Percentiles rank a stretch among this genome's conserved stretches.
These are phyloP conservation scores for Gryon sp. DNA, from an alignment of 1,140 invertebrate genomes.

Conservation along the genomic window DNA sequence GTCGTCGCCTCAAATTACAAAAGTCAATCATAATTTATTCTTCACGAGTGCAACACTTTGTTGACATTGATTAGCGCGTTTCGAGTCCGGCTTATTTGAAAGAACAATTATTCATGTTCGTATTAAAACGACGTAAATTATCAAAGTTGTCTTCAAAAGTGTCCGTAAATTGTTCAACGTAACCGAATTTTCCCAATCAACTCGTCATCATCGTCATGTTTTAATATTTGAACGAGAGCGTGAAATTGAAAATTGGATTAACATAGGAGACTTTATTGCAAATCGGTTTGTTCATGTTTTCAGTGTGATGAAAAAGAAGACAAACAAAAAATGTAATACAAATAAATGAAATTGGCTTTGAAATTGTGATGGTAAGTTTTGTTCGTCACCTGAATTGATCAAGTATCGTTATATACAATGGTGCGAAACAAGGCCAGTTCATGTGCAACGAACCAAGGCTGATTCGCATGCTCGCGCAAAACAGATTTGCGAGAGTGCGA, in stretches of 20 bases:
- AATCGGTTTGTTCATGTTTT: no score
- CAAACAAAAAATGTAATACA: no score
- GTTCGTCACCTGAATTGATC: conserved; percentile 34
- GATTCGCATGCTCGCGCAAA: conserved; percentile 54
- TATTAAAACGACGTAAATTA: background rate
- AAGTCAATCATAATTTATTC: conserved; percentile 45
- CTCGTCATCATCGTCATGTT: no score
- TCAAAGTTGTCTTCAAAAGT: no score
- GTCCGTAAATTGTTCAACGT: no score
- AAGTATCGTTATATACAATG: conserved; percentile 17
- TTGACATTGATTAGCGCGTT: conserved; percentile 41
- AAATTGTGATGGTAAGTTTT: no score
- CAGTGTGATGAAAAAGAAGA: no score
- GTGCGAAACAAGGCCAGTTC: conserved; percentile 56
- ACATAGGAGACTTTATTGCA: no score
- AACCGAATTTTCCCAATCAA: no score
- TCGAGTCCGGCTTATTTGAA: conserved; percentile 18
- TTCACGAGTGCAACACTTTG: conserved; percentile 31
- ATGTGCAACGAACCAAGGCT: conserved; percentile 65
- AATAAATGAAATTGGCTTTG: conserved; percentile 54
- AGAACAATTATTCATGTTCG: conserved; percentile 33
- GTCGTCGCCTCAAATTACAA: conserved; percentile 18
- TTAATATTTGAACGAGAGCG: no score
- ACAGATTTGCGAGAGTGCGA: conserved; percentile 40
- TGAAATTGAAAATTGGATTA: no score